These are phyloP conservation scores for Trinectes maculatus DNA, from an alignment of 2,113 vertebrate species.

Conservation along the genomic window DNA sequence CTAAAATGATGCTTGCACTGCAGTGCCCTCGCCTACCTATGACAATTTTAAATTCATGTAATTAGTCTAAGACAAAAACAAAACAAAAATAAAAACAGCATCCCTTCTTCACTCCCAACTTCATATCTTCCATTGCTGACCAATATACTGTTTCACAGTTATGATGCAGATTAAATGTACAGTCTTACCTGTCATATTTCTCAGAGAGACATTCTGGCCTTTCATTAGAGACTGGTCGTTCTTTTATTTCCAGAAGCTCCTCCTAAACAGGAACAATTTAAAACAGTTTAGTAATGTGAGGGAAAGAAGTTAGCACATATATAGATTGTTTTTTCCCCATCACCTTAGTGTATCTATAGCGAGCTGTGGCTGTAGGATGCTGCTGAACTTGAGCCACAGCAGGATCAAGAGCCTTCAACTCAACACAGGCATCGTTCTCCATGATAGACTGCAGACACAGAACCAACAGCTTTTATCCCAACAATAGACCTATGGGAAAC, in stretches of 20 bases:
- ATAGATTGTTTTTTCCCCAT: neutral
- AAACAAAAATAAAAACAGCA: too few relatives aligned
- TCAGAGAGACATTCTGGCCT: conserved; percentile 94
- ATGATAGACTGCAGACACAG: conserved; percentile 78
- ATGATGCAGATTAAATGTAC: neutral
- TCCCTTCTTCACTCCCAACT: too few relatives aligned
- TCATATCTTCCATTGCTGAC: neutral
- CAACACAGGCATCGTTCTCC: conserved; percentile 87
- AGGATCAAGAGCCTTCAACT: conserved; percentile 84
- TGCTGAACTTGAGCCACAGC: conserved; percentile 80
- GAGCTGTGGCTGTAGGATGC: conserved; percentile 65
- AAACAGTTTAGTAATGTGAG: neutral
- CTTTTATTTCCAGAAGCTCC: conserved; percentile 95
- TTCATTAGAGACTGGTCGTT: conserved; percentile 91
- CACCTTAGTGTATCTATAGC: conserved; percentile 94
- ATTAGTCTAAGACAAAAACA: too few relatives aligned
- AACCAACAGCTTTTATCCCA: conserved; percentile 47
- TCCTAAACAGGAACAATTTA: conserved; percentile 81
- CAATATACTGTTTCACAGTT: neutral
- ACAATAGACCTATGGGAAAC: conserved; percentile 50
- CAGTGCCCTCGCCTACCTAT: too few relatives aligned
- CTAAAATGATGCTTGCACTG: too few relatives aligned
- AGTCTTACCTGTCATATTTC: conserved; percentile 95
- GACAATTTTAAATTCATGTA: too few relatives aligned
- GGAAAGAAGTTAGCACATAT: too few relatives aligned